Evolutionary conservation across 2,113 vertebrate genomes (phyloP).

Genomic region (Talpa occidentalis): DNA sequence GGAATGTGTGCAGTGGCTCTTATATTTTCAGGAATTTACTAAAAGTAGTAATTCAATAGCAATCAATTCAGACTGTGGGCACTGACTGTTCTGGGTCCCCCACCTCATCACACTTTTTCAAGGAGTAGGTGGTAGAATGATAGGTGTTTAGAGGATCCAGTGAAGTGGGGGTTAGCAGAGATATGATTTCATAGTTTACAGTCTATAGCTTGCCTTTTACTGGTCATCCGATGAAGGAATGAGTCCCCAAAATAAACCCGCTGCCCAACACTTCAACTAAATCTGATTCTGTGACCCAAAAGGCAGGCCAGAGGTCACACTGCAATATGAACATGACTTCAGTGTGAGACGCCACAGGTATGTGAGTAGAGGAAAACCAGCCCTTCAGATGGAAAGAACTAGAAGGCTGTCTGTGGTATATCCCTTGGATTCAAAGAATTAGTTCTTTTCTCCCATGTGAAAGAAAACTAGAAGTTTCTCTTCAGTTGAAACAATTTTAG

Average conservation of each 20-base stretch:
- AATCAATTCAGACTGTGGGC: neutral
- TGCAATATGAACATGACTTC: neutral
- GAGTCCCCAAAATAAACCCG: neutral
- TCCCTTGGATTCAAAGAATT: neutral
- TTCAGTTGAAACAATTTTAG: neutral
- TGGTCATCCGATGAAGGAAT: neutral
- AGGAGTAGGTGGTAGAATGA: neutral
- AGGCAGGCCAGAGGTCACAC: neutral
- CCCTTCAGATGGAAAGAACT: neutral
- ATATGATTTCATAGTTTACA: neutral
- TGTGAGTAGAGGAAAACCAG: neutral
- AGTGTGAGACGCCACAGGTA: neutral
- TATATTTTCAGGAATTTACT: neutral
- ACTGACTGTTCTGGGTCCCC: neutral
- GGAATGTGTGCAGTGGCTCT: neutral
- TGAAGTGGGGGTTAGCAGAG: neutral
- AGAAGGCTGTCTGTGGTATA: neutral
- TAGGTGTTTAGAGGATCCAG: neutral
- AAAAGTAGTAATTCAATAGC: neutral
- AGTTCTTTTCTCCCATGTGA: neutral
- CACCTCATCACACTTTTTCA: neutral
- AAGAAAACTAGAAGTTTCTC: neutral
- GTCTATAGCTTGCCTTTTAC: neutral
- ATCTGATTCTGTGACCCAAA: neutral
- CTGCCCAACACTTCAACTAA: neutral